These are phyloP conservation scores for Lordiphosa collinella DNA, from an alignment of 1,140 invertebrate species.

Conservation along the genomic window DNA sequence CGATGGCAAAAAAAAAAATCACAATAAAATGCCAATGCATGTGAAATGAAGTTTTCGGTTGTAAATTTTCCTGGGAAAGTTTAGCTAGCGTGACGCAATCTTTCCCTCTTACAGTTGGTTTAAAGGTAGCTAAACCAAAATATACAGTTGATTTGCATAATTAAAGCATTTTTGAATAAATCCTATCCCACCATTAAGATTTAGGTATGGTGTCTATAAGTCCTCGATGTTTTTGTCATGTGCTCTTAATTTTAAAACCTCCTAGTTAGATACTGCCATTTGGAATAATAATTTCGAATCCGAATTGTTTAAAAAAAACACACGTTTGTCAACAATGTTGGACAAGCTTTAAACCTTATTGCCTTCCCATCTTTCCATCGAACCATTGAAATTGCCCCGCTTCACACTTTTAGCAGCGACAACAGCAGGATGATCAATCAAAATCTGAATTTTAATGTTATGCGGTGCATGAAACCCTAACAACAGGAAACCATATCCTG, in stretches of 20 bases:
- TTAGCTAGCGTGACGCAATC: slow-evolving; percentile 48
- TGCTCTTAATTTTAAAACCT: no score
- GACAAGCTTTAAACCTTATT: slow-evolving; percentile 36
- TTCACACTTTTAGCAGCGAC: slow-evolving; percentile 9
- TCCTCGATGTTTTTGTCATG: no score
- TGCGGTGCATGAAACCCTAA: slow-evolving; percentile 70
- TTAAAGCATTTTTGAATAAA: no score
- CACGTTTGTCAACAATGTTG: slow-evolving; percentile 23
- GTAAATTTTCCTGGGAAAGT: slow-evolving; percentile 61
- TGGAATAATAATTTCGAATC: no score
- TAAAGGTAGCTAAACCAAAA: not conserved
- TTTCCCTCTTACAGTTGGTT: not conserved
- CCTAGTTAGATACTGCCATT: no score
- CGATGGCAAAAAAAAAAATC: slow-evolving; percentile 8
- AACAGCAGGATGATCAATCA: slow-evolving; percentile 60
- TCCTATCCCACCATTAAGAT: no score
- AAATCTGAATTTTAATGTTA: slow-evolving; percentile 76
- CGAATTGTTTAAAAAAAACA: not conserved
- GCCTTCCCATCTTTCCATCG: slow-evolving; percentile 4
- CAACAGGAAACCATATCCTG: slow-evolving; percentile 62
- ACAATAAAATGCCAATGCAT: slow-evolving; percentile 8
- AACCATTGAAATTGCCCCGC: not conserved
- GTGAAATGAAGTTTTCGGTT: slow-evolving; percentile 11
- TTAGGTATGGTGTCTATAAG: no score
- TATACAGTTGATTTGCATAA: no score